Conservation (phyloP, 2,113 vertebrate genomes). For the Anarhynchus alexandrinus region DNA sequence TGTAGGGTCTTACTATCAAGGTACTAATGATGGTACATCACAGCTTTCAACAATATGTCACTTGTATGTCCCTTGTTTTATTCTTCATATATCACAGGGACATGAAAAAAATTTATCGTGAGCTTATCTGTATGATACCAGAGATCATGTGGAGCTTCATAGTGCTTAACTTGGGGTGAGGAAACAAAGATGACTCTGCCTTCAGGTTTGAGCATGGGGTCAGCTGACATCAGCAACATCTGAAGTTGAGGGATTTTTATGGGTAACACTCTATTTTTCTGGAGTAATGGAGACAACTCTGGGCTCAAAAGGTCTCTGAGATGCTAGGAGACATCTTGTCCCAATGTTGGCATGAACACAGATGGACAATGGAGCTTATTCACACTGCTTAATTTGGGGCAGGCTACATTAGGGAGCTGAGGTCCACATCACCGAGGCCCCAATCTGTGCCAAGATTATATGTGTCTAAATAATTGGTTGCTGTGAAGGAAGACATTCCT, state of each 20-base stretch:
- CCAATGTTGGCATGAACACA: background rate
- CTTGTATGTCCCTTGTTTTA: background rate
- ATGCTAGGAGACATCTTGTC: background rate
- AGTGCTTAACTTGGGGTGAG: background rate
- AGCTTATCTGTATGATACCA: background rate
- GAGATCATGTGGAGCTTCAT: background rate
- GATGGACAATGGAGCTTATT: background rate
- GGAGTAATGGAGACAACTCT: background rate
- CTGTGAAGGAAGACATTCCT: background rate
- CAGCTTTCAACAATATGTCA: background rate
- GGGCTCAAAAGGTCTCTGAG: background rate
- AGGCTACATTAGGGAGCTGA: background rate
- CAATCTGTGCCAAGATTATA: background rate
- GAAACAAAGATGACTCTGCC: too few species aligned
- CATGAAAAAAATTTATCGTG: background rate
- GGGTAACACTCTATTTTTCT: background rate
- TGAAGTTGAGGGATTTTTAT: background rate
- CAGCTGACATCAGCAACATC: too few species aligned
- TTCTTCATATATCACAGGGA: background rate
- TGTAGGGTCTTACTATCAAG: background rate
- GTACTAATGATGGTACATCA: background rate
- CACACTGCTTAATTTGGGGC: background rate
- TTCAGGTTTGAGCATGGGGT: too few species aligned
- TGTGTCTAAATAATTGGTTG: background rate
- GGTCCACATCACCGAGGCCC: background rate